Evolutionary conservation across 2,797 vertebrate genomes (phyloP), one percentile per base, ranked within the genome.

Genomic region (Sebastes wilsoni): DNA sequence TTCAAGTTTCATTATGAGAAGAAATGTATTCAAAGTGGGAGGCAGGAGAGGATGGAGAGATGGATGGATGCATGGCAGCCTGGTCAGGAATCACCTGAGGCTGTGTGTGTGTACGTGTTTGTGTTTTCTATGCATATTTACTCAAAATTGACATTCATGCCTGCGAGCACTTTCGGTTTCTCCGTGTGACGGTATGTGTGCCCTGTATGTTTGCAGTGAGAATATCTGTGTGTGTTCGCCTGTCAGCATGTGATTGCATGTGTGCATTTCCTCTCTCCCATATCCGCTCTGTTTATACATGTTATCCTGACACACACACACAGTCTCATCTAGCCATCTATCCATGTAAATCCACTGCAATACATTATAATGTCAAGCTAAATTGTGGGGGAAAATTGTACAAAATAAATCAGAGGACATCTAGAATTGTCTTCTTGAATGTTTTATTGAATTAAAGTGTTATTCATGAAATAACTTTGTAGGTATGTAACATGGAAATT

Each of bases 1-100:
- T 80, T 90, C 66, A 73, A 72, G 54, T 91, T 90, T 92, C 87
- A 89, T 91, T 91, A 93, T 60, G 42, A 81, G 87, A 79, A 80
- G 79, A 87, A 84, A 90, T 89, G 83, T 82, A 92, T 91, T 92
- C 83, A 93, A 89, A 92, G 87, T 88, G 79, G 89, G 81, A 76
- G 81, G 79, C 32, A 65, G 84, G 71, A 86, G 55, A 74, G 66
- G 83, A 87, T 62, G 79, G 81, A 77, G 72, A 60, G 82, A 85
- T 66, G 74, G 84, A 85, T 82, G 84, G 90, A 88, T 82, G 87
- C 34, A 66, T 68, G 81, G 76, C 70, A 86, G 87, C 79, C 84
- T 85, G 90, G 89, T 90, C 90, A 87, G 81, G 71, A 85, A 84
- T 80, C 80, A 92, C 86, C 86, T 85, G 79, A 83, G 85, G 88